These are phyloP conservation scores for Acipenser transmontanus DNA, from an alignment of 2,797 vertebrate genomes.

Conservation along the genomic window DNA sequence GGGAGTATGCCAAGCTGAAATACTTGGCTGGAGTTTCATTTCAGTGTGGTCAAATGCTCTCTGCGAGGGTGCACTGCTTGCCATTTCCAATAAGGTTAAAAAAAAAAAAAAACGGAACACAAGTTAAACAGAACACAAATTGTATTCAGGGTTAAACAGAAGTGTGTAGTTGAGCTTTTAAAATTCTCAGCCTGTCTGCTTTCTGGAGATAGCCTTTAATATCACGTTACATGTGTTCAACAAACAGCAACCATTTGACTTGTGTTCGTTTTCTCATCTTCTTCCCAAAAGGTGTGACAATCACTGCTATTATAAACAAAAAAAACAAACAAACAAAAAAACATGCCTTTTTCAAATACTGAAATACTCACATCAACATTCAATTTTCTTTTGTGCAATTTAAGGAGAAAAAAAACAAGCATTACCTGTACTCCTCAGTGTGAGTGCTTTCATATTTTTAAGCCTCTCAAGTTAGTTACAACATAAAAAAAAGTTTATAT, in stretches of 20 bases:
- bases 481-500: constrained; percentile 65
- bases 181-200: constrained; percentile 64
- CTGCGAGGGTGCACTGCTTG: constrained; percentile 30
- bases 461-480: constrained; percentile 74
- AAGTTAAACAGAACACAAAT: constrained; percentile 58
- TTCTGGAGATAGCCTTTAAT: constrained; percentile 62
- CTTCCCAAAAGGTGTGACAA: constrained; percentile 72
- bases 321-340: constrained; percentile 20
- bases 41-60: not conserved
- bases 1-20: no score
- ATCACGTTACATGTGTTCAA: constrained; percentile 51
- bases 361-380: constrained; percentile 91
- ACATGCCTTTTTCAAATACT: constrained; percentile 47
- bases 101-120: constrained; percentile 44
- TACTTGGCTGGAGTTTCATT: no score
- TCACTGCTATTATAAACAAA: constrained; percentile 72
- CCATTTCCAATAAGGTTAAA: constrained; percentile 51
- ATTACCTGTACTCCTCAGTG: constrained; percentile 83
- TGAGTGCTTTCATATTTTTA: constrained; percentile 83
- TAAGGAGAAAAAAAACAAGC: constrained; percentile 42
- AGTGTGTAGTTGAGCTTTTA: constrained; percentile 49
- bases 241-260: constrained; percentile 58
- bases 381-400: constrained; percentile 96
- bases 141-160: constrained; percentile 54
- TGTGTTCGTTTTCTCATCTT: constrained; percentile 60